A percentile compares a stretch with the other conserved stretches of the same genome.
Conservation (phyloP, 64 coral and sea anemone species). For the Stylophora pistillata region DNA sequence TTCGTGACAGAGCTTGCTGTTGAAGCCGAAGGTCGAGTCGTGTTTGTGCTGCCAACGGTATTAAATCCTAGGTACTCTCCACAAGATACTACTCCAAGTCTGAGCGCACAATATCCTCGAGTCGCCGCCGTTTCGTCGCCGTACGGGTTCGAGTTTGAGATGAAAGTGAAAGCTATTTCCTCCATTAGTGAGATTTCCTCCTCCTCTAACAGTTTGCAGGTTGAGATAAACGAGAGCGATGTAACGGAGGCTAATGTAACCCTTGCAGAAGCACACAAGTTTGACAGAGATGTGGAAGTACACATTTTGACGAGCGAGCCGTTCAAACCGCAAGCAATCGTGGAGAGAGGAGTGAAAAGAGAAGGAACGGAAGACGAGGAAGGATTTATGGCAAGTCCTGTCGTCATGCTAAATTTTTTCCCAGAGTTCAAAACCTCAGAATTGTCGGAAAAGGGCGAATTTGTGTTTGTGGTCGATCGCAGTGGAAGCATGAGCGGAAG, state of each 20-base stretch:
- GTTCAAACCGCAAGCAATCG: constrained; percentile 61
- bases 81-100: background rate
- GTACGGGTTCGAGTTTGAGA: constrained; percentile 79
- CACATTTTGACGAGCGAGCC: constrained; percentile 64
- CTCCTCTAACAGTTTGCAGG: constrained; percentile 20
- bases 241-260: constrained; percentile 46
- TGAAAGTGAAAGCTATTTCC: constrained; percentile 62
- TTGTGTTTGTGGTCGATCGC: constrained; percentile 90
- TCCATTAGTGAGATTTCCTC: constrained; percentile 47
- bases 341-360: constrained; percentile 71
- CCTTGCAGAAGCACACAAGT: constrained; percentile 52
- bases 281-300: constrained; percentile 59
- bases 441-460: constrained; percentile 65
- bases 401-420: constrained; percentile 93
- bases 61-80: constrained; percentile 85
- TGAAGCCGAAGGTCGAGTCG: constrained; percentile 62
- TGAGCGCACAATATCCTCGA: constrained; percentile 24
- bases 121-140: constrained; percentile 23
- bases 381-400: constrained; percentile 64
- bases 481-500: constrained; percentile 90
- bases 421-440: constrained; percentile 72
- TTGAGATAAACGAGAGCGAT: constrained; percentile 49
- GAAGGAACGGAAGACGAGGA: constrained; percentile 36
- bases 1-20: constrained; percentile 31
- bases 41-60: constrained; percentile 79